A percentile compares a stretch with the other conserved stretches of the same genome.
phyloP scores from a whole-genome alignment of 2,888 invertebrate genomes.

The Graphium colonna region DNA sequence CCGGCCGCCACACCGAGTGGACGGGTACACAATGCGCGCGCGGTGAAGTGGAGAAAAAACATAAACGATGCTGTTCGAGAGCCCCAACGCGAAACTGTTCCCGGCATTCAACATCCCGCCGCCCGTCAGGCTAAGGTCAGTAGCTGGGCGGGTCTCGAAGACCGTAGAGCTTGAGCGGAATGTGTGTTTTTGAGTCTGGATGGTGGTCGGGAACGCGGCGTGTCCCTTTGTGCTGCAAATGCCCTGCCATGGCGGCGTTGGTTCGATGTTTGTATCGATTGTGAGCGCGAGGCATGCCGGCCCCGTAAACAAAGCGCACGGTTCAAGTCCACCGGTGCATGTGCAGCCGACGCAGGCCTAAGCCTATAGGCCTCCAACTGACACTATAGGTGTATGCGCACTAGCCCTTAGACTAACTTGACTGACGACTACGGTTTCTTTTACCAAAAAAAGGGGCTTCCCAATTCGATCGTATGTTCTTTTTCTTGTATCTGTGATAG shows the following conservation, averaged over 20 bases:
- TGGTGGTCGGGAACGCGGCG: constrained; percentile 36
- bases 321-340: not conserved
- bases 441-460: no score
- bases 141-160: constrained; percentile 28
- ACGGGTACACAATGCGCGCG: constrained; percentile 64
- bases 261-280: constrained; percentile 21
- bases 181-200: constrained; percentile 33
- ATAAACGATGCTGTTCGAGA: constrained; percentile 85
- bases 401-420: no score
- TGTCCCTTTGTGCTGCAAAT: not conserved
- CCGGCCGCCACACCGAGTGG: constrained; percentile 55
- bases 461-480: no score
- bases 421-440: no score
- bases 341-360: not conserved
- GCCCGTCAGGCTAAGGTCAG: constrained; percentile 81
- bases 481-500: no score
- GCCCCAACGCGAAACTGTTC: constrained; percentile 85
- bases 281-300: not conserved
- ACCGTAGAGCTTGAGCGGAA: not conserved
- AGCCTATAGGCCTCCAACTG: no score
- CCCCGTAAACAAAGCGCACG: not conserved
- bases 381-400: no score
- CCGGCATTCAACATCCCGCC: constrained; percentile 86
- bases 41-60: constrained; percentile 65
- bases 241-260: not conserved